Conservation (phyloP, 2,113 vertebrate species). For the Sisor rabdophorus region DNA sequence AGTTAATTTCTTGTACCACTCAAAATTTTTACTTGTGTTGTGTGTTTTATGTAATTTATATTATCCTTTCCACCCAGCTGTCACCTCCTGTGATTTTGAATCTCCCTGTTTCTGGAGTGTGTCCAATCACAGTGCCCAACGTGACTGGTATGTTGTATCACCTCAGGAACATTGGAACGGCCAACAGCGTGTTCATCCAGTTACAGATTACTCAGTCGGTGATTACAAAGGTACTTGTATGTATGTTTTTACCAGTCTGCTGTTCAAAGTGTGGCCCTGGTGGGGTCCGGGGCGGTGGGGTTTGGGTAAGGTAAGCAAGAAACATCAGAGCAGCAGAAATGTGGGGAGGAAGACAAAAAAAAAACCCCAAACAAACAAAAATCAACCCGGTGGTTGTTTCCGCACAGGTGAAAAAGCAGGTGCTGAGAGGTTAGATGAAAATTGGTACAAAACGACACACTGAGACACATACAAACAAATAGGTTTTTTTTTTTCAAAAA, state of each 20-base stretch:
- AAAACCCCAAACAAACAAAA: no score
- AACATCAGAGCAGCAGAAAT: no score
- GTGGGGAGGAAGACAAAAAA: no score
- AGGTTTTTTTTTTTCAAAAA: no score
- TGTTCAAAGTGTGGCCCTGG: no score
- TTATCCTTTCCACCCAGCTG: conserved; percentile 46
- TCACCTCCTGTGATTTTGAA: conserved; percentile 70
- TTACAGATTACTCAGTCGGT: conserved; percentile 63
- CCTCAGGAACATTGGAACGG: conserved; percentile 51
- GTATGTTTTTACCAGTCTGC: not conserved
- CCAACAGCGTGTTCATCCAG: conserved; percentile 45
- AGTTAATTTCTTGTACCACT: not conserved
- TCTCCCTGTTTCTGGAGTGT: conserved; percentile 66
- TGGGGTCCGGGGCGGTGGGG: no score
- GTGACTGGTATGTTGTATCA: conserved; percentile 65
- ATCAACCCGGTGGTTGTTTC: no score
- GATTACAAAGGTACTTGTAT: conserved; percentile 58
- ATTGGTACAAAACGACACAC: no score
- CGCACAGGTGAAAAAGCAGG: no score
- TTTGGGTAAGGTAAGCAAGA: no score
- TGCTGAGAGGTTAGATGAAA: no score
- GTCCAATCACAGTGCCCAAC: conserved; percentile 62
- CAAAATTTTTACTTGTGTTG: not conserved
- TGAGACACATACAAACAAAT: no score
- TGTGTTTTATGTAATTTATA: not conserved